phyloP scores from a whole-genome alignment of 2,888 invertebrate species.

The Pandemis heparana region DNA sequence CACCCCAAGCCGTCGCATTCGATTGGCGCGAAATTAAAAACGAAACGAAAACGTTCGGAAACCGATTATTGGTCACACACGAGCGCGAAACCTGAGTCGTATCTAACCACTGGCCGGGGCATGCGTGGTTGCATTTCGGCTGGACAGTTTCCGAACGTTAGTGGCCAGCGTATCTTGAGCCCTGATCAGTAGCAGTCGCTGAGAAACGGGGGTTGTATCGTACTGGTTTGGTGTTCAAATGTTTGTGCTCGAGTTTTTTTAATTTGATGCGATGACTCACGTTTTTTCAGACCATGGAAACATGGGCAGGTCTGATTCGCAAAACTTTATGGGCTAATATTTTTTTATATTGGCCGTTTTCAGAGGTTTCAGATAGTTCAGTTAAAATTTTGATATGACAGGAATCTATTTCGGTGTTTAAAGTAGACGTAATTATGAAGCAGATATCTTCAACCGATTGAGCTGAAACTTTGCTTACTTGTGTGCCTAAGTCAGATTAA shows the following conservation, averaged over 20 bases:
- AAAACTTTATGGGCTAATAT: too few relatives aligned
- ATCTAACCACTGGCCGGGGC: conserved; percentile 22
- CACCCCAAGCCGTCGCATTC: conserved; percentile 16
- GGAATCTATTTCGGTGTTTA: too few relatives aligned
- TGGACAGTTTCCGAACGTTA: conserved; percentile 19
- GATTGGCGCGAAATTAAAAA: conserved; percentile 17
- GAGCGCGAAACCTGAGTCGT: conserved; percentile 30
- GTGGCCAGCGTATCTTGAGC: conserved; percentile 1
- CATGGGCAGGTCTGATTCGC: too few relatives aligned
- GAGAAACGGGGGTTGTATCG: background rate
- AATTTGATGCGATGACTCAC: conserved; percentile 6
- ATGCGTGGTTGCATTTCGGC: conserved; percentile 23
- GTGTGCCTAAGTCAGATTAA: too few relatives aligned
- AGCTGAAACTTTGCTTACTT: too few relatives aligned
- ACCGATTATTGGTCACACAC: conserved; percentile 22
- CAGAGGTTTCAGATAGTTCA: too few relatives aligned
- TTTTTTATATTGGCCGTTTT: too few relatives aligned
- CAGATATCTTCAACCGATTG: too few relatives aligned
- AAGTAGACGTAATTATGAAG: too few relatives aligned
- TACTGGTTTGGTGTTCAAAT: background rate
- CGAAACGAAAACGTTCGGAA: conserved; percentile 10
- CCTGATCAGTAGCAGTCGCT: background rate
- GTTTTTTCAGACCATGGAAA: too few relatives aligned
- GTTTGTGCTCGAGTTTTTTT: conserved; percentile 3
- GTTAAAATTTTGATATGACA: too few relatives aligned